A percentile compares a stretch with the other conserved stretches of the same genome.
Evolutionary conservation across 2,888 invertebrate species (phyloP).

Genomic region (Lepeophtheirus nordmannii): DNA sequence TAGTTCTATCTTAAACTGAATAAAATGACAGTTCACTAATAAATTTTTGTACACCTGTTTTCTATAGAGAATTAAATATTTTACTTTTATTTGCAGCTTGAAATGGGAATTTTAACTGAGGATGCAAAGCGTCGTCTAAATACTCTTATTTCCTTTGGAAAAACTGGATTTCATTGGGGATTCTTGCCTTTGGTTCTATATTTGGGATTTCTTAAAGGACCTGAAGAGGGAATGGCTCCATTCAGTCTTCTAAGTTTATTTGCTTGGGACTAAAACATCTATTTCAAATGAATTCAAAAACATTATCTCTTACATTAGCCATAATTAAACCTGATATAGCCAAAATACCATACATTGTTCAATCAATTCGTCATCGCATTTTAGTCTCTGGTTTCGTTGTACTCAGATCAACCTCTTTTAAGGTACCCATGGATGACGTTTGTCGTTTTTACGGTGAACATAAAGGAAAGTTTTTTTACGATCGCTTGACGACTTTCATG

Average conservation of each 20-base stretch:
- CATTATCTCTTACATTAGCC: constrained; percentile 47
- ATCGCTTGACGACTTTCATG: constrained; percentile 65
- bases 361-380: constrained; percentile 51
- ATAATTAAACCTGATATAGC: constrained; percentile 72
- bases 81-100: neutral
- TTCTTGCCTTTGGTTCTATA: constrained; percentile 13
- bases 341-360: constrained; percentile 50
- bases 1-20: too few relatives aligned
- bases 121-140: constrained; percentile 29
- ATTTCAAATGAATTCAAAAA: neutral
- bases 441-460: constrained; percentile 68
- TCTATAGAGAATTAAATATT: too few relatives aligned
- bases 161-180: constrained; percentile 22
- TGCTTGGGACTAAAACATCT: constrained; percentile 9
- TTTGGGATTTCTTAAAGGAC: constrained; percentile 15
- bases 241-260: constrained; percentile 16
- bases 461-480: constrained; percentile 62
- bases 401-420: constrained; percentile 49
- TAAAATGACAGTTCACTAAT: too few relatives aligned
- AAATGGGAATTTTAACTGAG: constrained; percentile 9
- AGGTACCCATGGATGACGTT: constrained; percentile 47
- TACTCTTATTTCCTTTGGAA: constrained; percentile 28
- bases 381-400: constrained; percentile 52
- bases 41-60: too few relatives aligned
- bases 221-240: constrained; percentile 21